Percentiles rank a stretch among this genome's conserved stretches.
Evolutionary conservation across 2,888 invertebrate genomes (phyloP).

Genomic region (Merodon equestris): DNA sequence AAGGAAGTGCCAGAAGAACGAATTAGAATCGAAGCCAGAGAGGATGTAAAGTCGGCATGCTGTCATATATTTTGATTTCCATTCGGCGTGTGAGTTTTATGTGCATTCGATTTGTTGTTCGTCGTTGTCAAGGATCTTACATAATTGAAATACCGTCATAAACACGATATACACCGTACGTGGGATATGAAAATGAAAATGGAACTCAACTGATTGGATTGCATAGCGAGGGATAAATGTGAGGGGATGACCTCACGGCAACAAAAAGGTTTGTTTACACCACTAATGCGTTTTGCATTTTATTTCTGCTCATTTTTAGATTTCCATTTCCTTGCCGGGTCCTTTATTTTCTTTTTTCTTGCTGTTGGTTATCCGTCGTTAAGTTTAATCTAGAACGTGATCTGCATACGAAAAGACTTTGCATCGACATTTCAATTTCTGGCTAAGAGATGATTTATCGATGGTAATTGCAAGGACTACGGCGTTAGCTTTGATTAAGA

Average conservation of each 20-base stretch:
- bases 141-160: constrained; percentile 44
- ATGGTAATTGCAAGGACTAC: constrained; percentile 37
- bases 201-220: constrained; percentile 3
- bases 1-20: constrained; percentile 29
- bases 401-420: constrained; percentile 27
- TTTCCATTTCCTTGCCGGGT: not conserved
- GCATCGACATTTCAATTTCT: constrained; percentile 26
- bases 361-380: not conserved
- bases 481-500: constrained; percentile 42
- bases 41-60: constrained; percentile 47
- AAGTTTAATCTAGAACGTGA: constrained; percentile 18
- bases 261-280: constrained; percentile 63
- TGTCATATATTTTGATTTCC: constrained; percentile 43
- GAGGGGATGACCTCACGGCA: constrained; percentile 28
- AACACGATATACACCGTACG: not conserved
- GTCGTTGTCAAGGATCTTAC: constrained; percentile 23
- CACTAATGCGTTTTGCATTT: too few species aligned
- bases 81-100: constrained; percentile 20
- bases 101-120: constrained; percentile 22
- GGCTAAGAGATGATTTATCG: constrained; percentile 46
- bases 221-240: constrained; percentile 3
- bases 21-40: constrained; percentile 9
- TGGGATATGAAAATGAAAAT: constrained; percentile 1
- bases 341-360: not conserved
- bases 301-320: too few species aligned